Percentiles rank a stretch among this genome's conserved stretches.
These are phyloP conservation scores for Drosophila arawakana DNA, from an alignment of 1,140 invertebrate species.

Conservation along the genomic window DNA sequence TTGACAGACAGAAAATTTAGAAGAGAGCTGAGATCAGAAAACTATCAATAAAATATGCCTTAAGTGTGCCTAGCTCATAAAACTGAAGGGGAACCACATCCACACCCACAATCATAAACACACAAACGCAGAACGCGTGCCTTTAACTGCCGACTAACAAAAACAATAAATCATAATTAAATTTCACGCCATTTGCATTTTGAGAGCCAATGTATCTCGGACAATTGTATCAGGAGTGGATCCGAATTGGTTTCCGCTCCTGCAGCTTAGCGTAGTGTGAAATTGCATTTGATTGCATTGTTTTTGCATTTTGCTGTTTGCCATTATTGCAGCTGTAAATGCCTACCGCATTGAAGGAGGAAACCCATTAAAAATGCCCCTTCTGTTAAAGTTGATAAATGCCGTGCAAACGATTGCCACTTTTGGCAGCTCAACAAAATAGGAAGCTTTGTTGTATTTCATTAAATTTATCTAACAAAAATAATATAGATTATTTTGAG, in stretches of 20 bases:
- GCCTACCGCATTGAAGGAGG: neutral
- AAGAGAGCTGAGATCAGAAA: conserved; percentile 18
- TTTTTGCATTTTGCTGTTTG: conserved; percentile 19
- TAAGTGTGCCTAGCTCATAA: conserved; percentile 22
- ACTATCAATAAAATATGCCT: conserved; percentile 58
- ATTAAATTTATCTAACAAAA: neutral
- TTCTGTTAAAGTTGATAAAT: conserved; percentile 65
- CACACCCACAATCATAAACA: conserved; percentile 1
- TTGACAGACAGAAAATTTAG: conserved; percentile 31
- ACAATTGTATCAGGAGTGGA: conserved; percentile 1
- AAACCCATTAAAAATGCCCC: neutral
- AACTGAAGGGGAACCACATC: neutral
- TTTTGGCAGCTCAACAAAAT: conserved; percentile 31
- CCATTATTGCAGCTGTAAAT: conserved; percentile 38
- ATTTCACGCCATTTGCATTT: conserved; percentile 51
- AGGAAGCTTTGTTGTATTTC: neutral
- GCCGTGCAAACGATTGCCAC: conserved; percentile 48
- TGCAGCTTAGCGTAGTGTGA: conserved; percentile 66
- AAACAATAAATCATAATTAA: conserved; percentile 73
- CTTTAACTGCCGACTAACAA: conserved; percentile 7
- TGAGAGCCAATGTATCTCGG: conserved; percentile 17
- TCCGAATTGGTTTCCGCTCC: neutral
- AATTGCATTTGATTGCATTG: conserved; percentile 72
- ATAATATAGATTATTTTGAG: no score
- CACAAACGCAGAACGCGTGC: conserved; percentile 3